phyloP scores from a whole-genome alignment of 2,797 vertebrate species.

The Gymnoscopelus microlampas region DNA sequence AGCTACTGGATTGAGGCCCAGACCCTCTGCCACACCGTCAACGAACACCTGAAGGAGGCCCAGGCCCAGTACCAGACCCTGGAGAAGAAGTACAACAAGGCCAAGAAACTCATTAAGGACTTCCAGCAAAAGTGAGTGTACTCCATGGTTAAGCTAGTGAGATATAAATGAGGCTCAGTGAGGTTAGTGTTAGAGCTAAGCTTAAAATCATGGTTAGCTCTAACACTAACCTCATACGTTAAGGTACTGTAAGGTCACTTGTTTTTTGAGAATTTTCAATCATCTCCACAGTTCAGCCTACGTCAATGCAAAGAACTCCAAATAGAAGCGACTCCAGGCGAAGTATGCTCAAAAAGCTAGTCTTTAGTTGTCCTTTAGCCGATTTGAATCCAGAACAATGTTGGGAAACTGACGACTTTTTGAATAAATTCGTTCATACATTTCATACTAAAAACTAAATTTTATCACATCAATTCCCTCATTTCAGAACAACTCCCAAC shows the following conservation, averaged over 20 bases:
- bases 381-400: not conserved
- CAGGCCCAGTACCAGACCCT: conserved; percentile 95
- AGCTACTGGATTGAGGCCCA: conserved; percentile 99
- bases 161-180: not conserved
- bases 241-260: no score
- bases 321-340: not conserved
- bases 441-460: no score
- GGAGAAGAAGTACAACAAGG: conserved; percentile 99
- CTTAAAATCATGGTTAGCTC: no score
- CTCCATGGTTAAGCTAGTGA: not conserved
- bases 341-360: not conserved
- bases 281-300: not conserved
- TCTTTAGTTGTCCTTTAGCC: not conserved
- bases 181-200: not conserved
- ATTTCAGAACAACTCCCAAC: no score
- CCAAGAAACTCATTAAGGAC: conserved; percentile 99
- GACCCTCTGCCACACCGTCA: conserved; percentile 96
- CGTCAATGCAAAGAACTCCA: not conserved
- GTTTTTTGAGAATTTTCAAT: no score
- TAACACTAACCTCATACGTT: no score
- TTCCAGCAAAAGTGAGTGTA: conserved; percentile 97
- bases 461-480: no score
- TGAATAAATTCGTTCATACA: not conserved
- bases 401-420: not conserved
- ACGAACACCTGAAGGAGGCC: conserved; percentile 97